Evolutionary conservation across 2,797 vertebrate species (phyloP).

Genomic region (Rhinella marina): DNA sequence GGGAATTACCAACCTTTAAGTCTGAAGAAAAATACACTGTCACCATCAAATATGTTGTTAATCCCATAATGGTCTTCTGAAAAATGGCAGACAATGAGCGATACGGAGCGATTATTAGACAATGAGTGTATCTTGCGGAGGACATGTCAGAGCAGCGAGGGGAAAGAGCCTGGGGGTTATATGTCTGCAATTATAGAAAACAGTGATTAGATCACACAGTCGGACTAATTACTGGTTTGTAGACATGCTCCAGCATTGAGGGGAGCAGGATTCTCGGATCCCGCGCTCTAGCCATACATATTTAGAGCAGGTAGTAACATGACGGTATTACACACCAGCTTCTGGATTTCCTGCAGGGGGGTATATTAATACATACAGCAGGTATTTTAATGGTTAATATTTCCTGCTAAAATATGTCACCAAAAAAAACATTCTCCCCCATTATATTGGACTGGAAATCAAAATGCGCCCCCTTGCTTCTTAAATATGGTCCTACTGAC

Average conservation of each 20-base stretch:
- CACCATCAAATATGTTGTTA: background rate
- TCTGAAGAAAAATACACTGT: background rate
- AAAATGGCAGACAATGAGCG: background rate
- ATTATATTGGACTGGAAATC: background rate
- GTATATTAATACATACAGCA: background rate
- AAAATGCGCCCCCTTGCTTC: too few species aligned
- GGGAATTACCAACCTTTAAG: background rate
- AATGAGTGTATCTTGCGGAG: background rate
- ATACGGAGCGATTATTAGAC: background rate
- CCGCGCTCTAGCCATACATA: background rate
- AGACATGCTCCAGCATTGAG: conserved; percentile 18
- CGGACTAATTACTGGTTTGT: conserved; percentile 48
- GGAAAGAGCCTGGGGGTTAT: conserved; percentile 7
- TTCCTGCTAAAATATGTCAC: background rate
- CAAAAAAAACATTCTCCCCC: background rate
- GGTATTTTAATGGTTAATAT: background rate
- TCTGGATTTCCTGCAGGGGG: background rate
- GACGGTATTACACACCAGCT: background rate
- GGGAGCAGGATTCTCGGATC: background rate
- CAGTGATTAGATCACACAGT: conserved; percentile 56
- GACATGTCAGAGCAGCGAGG: conserved; percentile 15
- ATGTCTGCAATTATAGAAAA: conserved; percentile 34
- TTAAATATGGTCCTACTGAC: too few species aligned
- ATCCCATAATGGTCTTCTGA: background rate
- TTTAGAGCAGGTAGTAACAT: conserved; percentile 23